A percentile compares a stretch with the other conserved stretches of the same genome.
These are phyloP conservation scores for Vicugna pacos DNA, from an alignment of 2,113 vertebrate species.

Conservation along the genomic window DNA sequence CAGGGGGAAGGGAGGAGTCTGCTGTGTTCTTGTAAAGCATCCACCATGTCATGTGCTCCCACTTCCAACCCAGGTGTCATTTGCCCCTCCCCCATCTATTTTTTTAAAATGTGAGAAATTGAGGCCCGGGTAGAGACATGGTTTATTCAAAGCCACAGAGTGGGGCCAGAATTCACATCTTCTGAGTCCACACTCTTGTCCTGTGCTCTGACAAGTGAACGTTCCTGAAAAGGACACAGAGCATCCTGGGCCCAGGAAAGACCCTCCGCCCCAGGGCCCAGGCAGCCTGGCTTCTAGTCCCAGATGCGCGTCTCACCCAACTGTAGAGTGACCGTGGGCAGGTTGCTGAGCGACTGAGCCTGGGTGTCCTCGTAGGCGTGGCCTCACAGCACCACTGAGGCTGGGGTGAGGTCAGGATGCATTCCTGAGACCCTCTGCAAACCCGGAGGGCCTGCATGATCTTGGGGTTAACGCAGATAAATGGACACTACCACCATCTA, in stretches of 20 bases:
- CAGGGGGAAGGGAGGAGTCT: not conserved
- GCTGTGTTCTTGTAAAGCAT: not conserved
- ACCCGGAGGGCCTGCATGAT: not conserved
- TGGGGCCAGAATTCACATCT: not conserved
- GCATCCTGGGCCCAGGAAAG: not conserved
- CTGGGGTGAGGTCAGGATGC: no score
- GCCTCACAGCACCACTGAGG: not conserved
- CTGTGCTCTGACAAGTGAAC: not conserved
- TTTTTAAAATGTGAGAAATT: not conserved
- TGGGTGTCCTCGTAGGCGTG: not conserved
- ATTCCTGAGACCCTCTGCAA: not conserved
- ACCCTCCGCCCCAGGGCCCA: not conserved
- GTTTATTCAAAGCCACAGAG: not conserved
- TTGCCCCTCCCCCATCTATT: no score
- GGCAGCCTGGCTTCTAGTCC: not conserved
- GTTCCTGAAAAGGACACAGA: not conserved
- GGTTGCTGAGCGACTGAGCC: not conserved
- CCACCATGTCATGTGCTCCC: accelerated
- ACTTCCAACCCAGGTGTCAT: not conserved
- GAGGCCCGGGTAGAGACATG: not conserved
- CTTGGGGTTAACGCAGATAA: not conserved
- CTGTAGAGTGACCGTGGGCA: not conserved
- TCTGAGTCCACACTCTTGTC: not conserved
- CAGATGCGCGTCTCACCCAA: no score
- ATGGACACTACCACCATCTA: not conserved